A percentile compares a stretch with the other conserved stretches of the same genome.
Conservation (phyloP, 2,113 vertebrate species). For the Apodemus sylvaticus region DNA sequence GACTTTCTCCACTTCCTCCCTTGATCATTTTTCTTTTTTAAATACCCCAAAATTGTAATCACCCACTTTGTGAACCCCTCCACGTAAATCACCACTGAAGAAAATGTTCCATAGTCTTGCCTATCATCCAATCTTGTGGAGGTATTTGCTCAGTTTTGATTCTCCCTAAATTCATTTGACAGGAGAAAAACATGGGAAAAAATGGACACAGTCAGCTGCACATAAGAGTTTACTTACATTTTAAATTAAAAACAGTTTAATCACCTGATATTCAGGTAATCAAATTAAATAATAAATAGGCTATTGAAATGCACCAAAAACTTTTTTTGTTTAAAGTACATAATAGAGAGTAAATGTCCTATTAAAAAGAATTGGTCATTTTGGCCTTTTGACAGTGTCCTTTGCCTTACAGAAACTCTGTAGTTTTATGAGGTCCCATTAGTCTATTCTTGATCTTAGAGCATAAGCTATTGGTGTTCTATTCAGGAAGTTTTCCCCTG, state of each 20-base stretch:
- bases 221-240: background rate
- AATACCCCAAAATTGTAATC: background rate
- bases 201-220: background rate
- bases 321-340: conserved; percentile 10
- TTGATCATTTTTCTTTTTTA: background rate
- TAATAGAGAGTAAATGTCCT: background rate
- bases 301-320: background rate
- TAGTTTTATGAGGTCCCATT: too few species aligned
- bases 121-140: background rate
- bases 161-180: background rate
- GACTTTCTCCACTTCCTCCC: background rate
- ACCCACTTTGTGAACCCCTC: background rate
- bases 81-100: background rate
- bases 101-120: background rate
- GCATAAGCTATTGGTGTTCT: too few species aligned
- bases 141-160: background rate
- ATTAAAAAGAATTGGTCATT: background rate
- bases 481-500: too few species aligned
- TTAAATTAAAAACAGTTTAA: background rate
- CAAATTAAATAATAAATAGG: background rate
- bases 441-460: too few species aligned
- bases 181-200: background rate
- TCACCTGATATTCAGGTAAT: background rate
- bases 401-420: too few species aligned
- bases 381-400: too few species aligned